Conservation (phyloP, 2,797 vertebrate genomes). For the Acropternis orthonyx region DNA sequence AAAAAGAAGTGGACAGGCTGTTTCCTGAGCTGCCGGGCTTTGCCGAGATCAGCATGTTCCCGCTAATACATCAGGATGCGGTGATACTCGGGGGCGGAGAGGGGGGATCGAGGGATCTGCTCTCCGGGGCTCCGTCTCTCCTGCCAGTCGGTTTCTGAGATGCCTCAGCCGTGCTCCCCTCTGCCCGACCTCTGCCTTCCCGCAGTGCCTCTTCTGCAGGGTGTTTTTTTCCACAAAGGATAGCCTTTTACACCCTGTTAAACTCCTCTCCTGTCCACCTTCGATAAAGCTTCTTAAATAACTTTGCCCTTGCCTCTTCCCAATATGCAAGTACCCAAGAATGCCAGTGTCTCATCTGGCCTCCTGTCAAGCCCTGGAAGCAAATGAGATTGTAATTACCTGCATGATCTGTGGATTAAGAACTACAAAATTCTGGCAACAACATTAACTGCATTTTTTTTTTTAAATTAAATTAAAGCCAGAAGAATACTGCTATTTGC, state of each 20-base stretch:
- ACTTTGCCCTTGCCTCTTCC: neutral
- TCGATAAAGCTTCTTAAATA: neutral
- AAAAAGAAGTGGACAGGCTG: neutral
- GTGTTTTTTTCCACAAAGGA: neutral
- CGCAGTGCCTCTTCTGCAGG: neutral
- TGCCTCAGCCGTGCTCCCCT: neutral
- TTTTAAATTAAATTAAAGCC: neutral
- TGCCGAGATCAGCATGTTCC: rapidly evolving
- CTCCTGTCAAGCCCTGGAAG: neutral
- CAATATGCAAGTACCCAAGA: neutral
- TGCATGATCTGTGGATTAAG: neutral
- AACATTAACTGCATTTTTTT: neutral
- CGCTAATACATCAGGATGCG: rapidly evolving
- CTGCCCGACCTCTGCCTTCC: neutral
- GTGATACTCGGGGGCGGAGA: neutral
- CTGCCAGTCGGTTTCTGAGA: neutral
- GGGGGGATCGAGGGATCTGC: rapidly evolving
- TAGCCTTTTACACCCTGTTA: neutral
- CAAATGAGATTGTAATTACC: neutral
- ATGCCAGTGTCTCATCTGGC: neutral
- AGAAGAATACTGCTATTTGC: neutral
- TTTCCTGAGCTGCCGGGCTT: neutral
- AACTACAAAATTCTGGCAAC: neutral
- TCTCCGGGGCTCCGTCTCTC: neutral
- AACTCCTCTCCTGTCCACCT: neutral